Evolutionary conservation across 2,797 vertebrate genomes (phyloP).

Genomic region (Varecia variegata): DNA sequence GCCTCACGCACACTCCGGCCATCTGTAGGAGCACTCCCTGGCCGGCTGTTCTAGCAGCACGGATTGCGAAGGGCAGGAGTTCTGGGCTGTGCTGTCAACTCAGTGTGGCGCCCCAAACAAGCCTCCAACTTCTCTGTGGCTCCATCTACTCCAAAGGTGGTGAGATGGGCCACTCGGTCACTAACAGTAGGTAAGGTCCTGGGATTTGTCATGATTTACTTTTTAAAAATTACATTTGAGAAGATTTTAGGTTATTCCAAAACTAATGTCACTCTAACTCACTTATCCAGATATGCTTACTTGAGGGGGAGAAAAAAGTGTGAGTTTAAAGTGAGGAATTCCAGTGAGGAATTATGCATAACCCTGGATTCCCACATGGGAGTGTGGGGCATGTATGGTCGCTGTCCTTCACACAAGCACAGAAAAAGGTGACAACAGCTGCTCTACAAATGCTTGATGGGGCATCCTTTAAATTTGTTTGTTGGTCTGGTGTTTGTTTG

Average conservation of each 20-base stretch:
- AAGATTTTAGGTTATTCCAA: not conserved
- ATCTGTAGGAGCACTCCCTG: not conserved
- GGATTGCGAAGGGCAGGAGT: not conserved
- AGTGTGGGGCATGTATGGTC: too few relatives aligned
- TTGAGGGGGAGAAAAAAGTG: not conserved
- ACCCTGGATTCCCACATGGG: not conserved
- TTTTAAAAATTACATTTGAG: not conserved
- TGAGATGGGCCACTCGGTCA: not conserved
- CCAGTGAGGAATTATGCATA: not conserved
- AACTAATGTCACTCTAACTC: not conserved
- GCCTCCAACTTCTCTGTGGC: too few relatives aligned
- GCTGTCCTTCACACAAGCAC: not conserved
- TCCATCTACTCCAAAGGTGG: not conserved
- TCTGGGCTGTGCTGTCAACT: not conserved
- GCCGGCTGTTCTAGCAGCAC: not conserved
- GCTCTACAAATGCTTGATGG: not conserved
- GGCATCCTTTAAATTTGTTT: not conserved
- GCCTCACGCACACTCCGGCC: not conserved
- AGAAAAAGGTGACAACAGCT: too few relatives aligned
- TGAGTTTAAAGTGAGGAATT: not conserved
- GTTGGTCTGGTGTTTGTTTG: not conserved
- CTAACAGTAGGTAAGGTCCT: not conserved
- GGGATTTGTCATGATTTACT: not conserved
- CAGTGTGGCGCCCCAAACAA: not conserved
- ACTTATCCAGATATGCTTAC: not conserved